Percentiles rank a stretch among this genome's conserved stretches.
phyloP scores from a whole-genome alignment of 2,888 invertebrate genomes.

The Lasioglossum malachurum region DNA sequence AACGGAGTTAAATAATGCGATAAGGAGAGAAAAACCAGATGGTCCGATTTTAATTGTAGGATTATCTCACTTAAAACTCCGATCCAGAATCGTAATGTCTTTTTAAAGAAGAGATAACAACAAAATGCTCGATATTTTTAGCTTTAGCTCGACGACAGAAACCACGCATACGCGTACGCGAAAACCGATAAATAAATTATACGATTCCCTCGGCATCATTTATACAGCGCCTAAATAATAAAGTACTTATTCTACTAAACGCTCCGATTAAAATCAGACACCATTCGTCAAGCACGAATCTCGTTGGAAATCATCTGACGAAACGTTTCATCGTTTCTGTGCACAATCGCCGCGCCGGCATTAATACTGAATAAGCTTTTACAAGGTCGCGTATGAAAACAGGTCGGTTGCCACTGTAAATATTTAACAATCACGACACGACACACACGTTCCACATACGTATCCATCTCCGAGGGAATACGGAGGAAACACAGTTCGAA shows the following conservation, averaged over 20 bases:
- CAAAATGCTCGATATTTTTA: background rate
- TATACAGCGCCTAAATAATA: background rate
- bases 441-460: background rate
- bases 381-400: constrained; percentile 14
- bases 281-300: background rate
- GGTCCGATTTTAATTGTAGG: constrained; percentile 15
- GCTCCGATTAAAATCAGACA: background rate
- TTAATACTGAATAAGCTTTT: background rate
- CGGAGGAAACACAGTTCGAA: background rate
- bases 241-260: background rate
- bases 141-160: background rate
- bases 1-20: constrained; percentile 16
- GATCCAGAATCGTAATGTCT: constrained; percentile 17
- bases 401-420: constrained; percentile 5
- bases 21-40: background rate
- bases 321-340: background rate
- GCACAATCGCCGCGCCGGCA: background rate
- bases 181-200: background rate
- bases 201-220: background rate
- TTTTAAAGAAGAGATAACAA: no score
- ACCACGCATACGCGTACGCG: background rate
- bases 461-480: background rate
- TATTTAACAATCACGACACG: constrained; percentile 14
- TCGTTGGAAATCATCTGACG: background rate
- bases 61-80: constrained; percentile 30